Evolutionary conservation across 2,797 vertebrate species (phyloP).

Genomic region (Cygnus olor): DNA sequence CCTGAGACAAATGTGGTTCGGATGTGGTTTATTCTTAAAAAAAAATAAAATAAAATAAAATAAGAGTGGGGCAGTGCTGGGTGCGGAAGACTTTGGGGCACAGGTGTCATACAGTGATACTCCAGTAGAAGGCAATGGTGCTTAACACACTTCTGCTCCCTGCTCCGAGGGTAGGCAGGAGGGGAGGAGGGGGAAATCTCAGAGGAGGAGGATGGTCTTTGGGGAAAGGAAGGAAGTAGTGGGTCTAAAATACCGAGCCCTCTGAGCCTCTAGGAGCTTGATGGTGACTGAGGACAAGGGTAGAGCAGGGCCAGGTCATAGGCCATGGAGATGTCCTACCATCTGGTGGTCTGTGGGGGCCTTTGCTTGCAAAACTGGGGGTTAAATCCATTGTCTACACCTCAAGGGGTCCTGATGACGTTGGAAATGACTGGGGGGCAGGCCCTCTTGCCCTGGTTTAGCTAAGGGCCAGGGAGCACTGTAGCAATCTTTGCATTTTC

Average conservation of each 20-base stretch:
- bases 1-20: neutral
- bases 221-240: neutral
- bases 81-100: rapidly evolving
- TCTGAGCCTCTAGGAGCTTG: neutral
- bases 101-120: neutral
- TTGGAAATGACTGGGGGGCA: neutral
- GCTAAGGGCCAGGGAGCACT: neutral
- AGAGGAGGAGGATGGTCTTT: neutral
- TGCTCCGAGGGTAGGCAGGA: neutral
- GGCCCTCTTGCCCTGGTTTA: neutral
- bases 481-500: neutral
- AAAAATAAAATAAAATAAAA: neutral
- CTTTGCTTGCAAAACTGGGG: neutral
- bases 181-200: neutral
- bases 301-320: neutral
- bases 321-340: neutral
- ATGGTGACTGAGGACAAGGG: neutral
- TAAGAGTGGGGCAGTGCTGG: neutral
- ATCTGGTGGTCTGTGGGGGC: neutral
- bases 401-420: neutral
- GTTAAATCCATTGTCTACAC: neutral
- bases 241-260: neutral
- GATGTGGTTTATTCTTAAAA: neutral
- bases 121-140: neutral
- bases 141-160: neutral